phyloP scores from a whole-genome alignment of 1,140 invertebrate genomes.

The Drosophila santomea region DNA sequence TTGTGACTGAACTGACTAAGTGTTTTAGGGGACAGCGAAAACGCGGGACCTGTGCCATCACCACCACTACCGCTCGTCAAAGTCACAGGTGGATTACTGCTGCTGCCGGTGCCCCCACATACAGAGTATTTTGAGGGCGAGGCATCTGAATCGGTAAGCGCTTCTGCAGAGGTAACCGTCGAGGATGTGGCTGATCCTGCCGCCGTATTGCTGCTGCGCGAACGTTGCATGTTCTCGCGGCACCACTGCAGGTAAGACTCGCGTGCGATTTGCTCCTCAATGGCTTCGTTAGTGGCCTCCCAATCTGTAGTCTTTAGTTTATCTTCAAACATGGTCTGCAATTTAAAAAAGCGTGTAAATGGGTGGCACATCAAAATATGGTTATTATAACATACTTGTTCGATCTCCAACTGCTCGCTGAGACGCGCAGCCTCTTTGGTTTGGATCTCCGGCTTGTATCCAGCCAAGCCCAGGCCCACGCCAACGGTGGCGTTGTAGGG shows the following conservation, averaged over 20 bases:
- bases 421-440: slow-evolving; percentile 92
- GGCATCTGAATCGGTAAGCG: slow-evolving; percentile 69
- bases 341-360: neutral
- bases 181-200: slow-evolving; percentile 75
- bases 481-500: slow-evolving; percentile 94
- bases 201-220: slow-evolving; percentile 74
- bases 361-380: slow-evolving; percentile 31
- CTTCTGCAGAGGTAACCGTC: slow-evolving; percentile 81
- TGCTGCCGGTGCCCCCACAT: slow-evolving; percentile 32
- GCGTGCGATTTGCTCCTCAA: slow-evolving; percentile 95
- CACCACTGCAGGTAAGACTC: slow-evolving; percentile 96
- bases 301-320: slow-evolving; percentile 96
- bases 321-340: slow-evolving; percentile 94
- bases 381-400: slow-evolving; percentile 86
- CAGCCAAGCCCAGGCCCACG: slow-evolving; percentile 94
- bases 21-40: slow-evolving; percentile 60
- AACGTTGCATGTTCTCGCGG: slow-evolving; percentile 89
- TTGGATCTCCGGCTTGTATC: slow-evolving; percentile 91
- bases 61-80: slow-evolving; percentile 29
- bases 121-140: slow-evolving; percentile 78
- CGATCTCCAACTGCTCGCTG: slow-evolving; percentile 94
- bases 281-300: slow-evolving; percentile 96
- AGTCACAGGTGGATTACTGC: slow-evolving; percentile 28
- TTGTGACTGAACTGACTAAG: slow-evolving; percentile 67
- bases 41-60: slow-evolving; percentile 33